phyloP scores from a whole-genome alignment of 2,888 invertebrate genomes.

The Palloptera scutellata region DNA sequence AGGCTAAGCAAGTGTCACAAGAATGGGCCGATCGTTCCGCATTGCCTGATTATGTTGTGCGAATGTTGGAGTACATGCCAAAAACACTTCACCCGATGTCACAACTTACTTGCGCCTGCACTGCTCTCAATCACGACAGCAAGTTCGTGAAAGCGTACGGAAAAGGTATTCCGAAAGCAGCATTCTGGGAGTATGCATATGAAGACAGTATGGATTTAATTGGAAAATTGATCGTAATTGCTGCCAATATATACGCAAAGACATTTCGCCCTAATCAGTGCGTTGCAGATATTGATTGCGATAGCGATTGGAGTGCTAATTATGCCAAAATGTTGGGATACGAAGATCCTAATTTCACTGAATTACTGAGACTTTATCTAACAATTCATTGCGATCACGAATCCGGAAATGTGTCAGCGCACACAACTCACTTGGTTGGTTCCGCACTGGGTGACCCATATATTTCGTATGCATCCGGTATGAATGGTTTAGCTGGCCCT shows the following conservation, averaged over 20 bases:
- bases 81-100: slow-evolving; percentile 80
- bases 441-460: slow-evolving; percentile 84
- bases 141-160: slow-evolving; percentile 78
- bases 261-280: slow-evolving; percentile 64
- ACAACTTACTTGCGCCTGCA: slow-evolving; percentile 79
- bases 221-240: slow-evolving; percentile 80
- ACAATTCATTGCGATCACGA: slow-evolving; percentile 83
- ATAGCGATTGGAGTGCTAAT: slow-evolving; percentile 61
- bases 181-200: slow-evolving; percentile 78
- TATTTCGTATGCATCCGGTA: slow-evolving; percentile 78
- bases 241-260: slow-evolving; percentile 67
- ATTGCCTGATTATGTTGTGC: slow-evolving; percentile 75
- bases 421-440: slow-evolving; percentile 81
- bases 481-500: slow-evolving; percentile 85
- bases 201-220: slow-evolving; percentile 85
- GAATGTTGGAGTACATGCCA: slow-evolving; percentile 39
- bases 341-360: slow-evolving; percentile 61
- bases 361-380: slow-evolving; percentile 72
- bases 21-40: slow-evolving; percentile 74
- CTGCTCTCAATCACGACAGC: slow-evolving; percentile 79
- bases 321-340: slow-evolving; percentile 71
- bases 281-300: neutral
- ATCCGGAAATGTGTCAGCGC: slow-evolving; percentile 86
- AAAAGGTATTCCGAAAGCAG: slow-evolving; percentile 69
- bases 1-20: slow-evolving; percentile 72